Percentiles rank a stretch among this genome's conserved stretches.
Evolutionary conservation across 1,140 invertebrate genomes (phyloP).

Genomic region (Bombus picipes): DNA sequence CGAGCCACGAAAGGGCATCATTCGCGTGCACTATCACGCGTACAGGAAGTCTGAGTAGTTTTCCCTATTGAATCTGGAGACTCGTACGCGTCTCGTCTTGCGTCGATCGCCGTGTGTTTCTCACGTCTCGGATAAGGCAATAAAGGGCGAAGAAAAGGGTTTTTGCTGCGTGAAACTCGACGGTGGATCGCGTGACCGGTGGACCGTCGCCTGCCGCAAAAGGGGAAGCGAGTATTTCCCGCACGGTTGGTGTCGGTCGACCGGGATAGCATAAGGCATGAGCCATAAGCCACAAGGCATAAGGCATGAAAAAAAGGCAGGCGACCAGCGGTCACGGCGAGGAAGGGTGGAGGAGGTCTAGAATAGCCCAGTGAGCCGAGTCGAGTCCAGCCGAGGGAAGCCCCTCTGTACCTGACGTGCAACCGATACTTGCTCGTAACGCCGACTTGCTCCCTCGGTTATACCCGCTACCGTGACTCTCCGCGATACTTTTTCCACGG

Average conservation of each 20-base stretch:
- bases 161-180: conserved; percentile 38
- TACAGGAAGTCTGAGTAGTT: neutral
- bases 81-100: neutral
- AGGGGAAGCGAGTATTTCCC: conserved; percentile 54
- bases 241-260: conserved; percentile 21
- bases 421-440: conserved; percentile 65
- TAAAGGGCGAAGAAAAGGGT: conserved; percentile 32
- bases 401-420: conserved; percentile 60
- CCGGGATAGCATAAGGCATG: conserved; percentile 32
- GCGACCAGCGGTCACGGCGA: neutral
- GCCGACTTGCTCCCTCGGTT: conserved; percentile 35
- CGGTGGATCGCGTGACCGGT: conserved; percentile 52
- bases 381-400: conserved; percentile 52
- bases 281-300: conserved; percentile 34
- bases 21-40: neutral
- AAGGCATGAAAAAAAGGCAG: conserved; percentile 27
- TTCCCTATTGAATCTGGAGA: neutral
- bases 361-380: conserved; percentile 57
- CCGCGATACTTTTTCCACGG: conserved; percentile 59
- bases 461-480: conserved; percentile 17
- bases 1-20: neutral
- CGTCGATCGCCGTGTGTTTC: conserved; percentile 22
- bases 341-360: conserved; percentile 21
- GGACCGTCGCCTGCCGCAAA: conserved; percentile 54
- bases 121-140: conserved; percentile 47